phyloP scores from a whole-genome alignment of 2,888 invertebrate species.

The Temnothorax rugatulus region DNA sequence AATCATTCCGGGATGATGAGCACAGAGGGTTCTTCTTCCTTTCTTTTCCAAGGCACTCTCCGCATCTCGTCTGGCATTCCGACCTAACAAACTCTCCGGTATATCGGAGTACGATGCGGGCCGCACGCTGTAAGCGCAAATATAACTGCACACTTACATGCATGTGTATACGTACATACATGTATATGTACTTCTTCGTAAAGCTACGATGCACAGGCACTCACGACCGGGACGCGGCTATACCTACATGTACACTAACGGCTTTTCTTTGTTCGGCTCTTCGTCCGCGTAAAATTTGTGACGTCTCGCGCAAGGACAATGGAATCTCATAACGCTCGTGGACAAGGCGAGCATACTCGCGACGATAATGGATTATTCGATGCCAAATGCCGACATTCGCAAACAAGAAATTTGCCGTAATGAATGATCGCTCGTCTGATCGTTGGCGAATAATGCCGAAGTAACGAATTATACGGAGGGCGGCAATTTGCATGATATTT shows the following conservation, averaged over 20 bases:
- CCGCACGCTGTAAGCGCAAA: constrained; percentile 1
- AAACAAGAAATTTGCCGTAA: constrained; percentile 28
- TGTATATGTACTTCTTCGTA: not conserved
- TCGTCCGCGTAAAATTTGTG: constrained; percentile 20
- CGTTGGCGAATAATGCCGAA: constrained; percentile 23
- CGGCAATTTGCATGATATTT: constrained; percentile 67
- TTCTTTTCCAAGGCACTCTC: constrained; percentile 61
- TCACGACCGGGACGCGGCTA: not conserved
- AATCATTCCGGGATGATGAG: constrained; percentile 70
- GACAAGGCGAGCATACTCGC: not conserved
- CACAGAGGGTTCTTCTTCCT: constrained; percentile 62
- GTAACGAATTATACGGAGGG: constrained; percentile 24
- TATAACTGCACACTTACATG: not conserved
- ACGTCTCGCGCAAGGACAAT: constrained; percentile 25
- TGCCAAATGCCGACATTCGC: not conserved
- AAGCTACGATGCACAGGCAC: not conserved
- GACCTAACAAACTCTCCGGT: constrained; percentile 32
- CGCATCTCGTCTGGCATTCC: not conserved
- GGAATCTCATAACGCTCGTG: not conserved
- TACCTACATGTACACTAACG: not conserved
- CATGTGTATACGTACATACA: not conserved
- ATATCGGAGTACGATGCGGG: not conserved
- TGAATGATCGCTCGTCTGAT: constrained; percentile 12
- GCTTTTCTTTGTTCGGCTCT: constrained; percentile 10
- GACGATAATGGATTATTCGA: constrained; percentile 7